Conservation (phyloP, 1,140 invertebrate genomes). For the Ganaspis sp. region DNA sequence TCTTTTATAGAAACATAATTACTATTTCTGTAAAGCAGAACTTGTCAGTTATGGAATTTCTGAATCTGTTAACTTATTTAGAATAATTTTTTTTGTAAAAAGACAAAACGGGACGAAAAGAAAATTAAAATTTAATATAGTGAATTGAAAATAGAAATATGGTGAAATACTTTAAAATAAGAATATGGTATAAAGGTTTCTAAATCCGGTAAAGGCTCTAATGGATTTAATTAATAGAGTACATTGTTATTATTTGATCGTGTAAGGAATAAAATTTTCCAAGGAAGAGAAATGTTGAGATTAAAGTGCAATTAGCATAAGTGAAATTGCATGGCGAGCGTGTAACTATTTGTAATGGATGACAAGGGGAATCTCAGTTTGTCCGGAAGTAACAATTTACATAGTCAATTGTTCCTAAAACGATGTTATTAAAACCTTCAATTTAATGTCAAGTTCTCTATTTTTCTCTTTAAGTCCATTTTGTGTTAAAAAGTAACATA, state of each 20-base stretch:
- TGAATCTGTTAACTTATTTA: too few relatives aligned
- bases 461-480: neutral
- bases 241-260: constrained; percentile 28
- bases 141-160: too few relatives aligned
- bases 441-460: neutral
- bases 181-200: too few relatives aligned
- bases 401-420: constrained; percentile 33
- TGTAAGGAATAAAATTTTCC: constrained; percentile 44
- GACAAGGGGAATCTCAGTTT: constrained; percentile 54
- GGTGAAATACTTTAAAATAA: too few relatives aligned
- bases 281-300: constrained; percentile 10
- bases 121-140: too few relatives aligned
- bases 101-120: too few relatives aligned
- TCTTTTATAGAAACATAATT: too few relatives aligned
- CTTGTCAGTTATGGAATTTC: too few relatives aligned
- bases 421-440: neutral
- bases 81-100: too few relatives aligned
- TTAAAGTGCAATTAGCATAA: constrained; percentile 63
- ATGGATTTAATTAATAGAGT: neutral
- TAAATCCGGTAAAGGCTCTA: neutral
- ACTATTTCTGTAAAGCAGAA: too few relatives aligned
- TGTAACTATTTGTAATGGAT: constrained; percentile 44
- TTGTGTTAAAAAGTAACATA: neutral
- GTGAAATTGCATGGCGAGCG: constrained; percentile 62
- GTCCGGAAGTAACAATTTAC: constrained; percentile 56